Conservation (phyloP, 2,797 vertebrate species). For the Salarias fasciatus region DNA sequence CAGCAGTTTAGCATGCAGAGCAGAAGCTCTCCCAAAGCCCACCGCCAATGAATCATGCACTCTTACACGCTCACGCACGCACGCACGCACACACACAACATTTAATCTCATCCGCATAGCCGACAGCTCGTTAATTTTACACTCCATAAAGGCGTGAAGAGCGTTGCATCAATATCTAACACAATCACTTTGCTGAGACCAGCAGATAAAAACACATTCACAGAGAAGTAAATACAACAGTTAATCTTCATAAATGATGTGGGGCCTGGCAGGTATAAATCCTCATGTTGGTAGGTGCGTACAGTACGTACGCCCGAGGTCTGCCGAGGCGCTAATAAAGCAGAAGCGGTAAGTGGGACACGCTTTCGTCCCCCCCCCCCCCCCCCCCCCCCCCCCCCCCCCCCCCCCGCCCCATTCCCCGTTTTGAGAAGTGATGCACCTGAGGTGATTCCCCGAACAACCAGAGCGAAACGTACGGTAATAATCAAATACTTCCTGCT, state of each 20-base stretch:
- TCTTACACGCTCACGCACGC: slow-evolving; percentile 21
- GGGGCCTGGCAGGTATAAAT: slow-evolving; percentile 21
- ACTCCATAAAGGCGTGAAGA: slow-evolving; percentile 71
- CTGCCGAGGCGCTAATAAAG: background rate
- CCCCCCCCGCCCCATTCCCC: too few relatives aligned
- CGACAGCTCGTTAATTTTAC: slow-evolving; percentile 75
- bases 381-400: background rate
- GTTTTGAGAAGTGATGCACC: background rate
- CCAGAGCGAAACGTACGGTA: background rate
- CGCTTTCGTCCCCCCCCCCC: background rate
- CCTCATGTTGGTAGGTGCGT: slow-evolving; percentile 5
- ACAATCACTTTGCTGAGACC: slow-evolving; percentile 69
- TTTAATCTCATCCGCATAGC: slow-evolving; percentile 64
- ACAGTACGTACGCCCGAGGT: background rate
- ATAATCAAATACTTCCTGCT: slow-evolving; percentile 18
- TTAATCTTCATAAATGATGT: slow-evolving; percentile 61
- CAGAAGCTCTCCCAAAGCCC: slow-evolving; percentile 65
- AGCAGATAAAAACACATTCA: slow-evolving; percentile 56
- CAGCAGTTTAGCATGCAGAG: slow-evolving; percentile 67
- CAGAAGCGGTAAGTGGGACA: background rate
- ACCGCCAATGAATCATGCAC: slow-evolving; percentile 69
- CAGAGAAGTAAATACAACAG: slow-evolving; percentile 51
- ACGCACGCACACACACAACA: slow-evolving; percentile 28
- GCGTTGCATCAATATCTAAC: slow-evolving; percentile 70
- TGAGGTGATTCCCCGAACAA: too few relatives aligned